Percentiles rank a stretch among this genome's conserved stretches.
These are phyloP conservation scores for Xyliphius kryptos DNA, from an alignment of 2,113 vertebrate genomes.

Conservation along the genomic window DNA sequence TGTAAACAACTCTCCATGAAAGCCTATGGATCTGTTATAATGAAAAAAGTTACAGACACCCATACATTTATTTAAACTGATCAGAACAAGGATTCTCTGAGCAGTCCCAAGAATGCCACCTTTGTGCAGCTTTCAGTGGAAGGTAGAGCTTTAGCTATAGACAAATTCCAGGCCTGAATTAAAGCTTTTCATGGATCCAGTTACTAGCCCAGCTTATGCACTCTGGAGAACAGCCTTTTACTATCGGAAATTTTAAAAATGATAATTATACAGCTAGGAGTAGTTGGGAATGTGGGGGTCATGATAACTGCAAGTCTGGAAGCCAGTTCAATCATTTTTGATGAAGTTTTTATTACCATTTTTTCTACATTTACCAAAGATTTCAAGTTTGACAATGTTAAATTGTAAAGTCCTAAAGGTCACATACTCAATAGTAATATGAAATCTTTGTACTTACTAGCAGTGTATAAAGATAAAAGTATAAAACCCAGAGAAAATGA, in stretches of 20 bases:
- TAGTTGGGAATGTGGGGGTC: neutral
- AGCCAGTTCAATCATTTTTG: slow-evolving; percentile 13
- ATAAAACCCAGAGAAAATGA: no score
- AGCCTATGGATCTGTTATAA: slow-evolving; percentile 27
- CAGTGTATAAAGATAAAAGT: no score
- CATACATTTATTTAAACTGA: slow-evolving; percentile 32
- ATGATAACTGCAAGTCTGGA: neutral
- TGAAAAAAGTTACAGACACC: slow-evolving; percentile 22
- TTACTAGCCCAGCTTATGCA: slow-evolving; percentile 39
- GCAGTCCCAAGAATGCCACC: slow-evolving; percentile 39
- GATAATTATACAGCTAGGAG: slow-evolving; percentile 41
- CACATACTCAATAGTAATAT: no score
- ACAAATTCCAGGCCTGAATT: slow-evolving; percentile 35
- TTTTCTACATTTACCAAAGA: no score
- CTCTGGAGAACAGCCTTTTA: slow-evolving; percentile 32
- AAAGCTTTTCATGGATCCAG: slow-evolving; percentile 45
- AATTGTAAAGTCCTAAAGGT: no score
- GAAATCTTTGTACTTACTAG: no score
- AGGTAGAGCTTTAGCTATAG: slow-evolving; percentile 35
- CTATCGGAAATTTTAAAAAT: slow-evolving; percentile 46
- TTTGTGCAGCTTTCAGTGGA: slow-evolving; percentile 36
- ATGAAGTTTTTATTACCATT: slow-evolving; percentile 11
- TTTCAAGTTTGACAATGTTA: neutral
- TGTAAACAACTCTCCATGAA: slow-evolving; percentile 5
- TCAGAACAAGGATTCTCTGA: slow-evolving; percentile 40